Base-by-base conservation (phyloP, 1,140 invertebrate genomes). In the Alviniconcha marisindica region DNA sequence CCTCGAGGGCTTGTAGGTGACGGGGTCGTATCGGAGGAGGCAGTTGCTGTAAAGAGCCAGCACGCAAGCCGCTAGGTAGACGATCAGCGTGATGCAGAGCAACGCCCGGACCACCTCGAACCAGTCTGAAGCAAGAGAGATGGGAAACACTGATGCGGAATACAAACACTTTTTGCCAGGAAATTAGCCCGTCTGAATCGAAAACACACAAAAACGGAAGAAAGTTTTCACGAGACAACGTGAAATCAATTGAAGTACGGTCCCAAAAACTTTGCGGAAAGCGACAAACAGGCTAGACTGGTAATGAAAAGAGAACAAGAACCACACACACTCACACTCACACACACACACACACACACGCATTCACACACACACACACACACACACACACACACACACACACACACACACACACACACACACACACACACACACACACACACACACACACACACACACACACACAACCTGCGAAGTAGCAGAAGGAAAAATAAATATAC, bases 21-120 rank as follows among this genome's bases (percentile, higher is more conserved):
- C 40, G 21, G 78, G 78, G 56, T 80, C 78, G 21, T 28, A 80
- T 2, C 69, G 42, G 36, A 48, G 38, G 44, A 80, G 56, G 12
- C 56, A 80, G 56, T 80, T 80, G 78, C 69, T 60, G 60, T 80
- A 80, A 36, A 80, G 3, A 10, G 60, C 78, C 78, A 69, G 14
- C 36, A 44, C 78, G 38, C 78, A 80, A 31, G 78, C 78, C 12
- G 56, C 33, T 2, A 80, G 12, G 60, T 80, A 80, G 1, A 69
- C 40, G 38, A 80, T 80, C n/a, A 80, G 56, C 2, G 60, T 60
- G 4, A 80, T 42, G 56, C 78, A 80, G 56, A 66, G 38, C 18
- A 80, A n/a, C 36, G 60, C 78, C 3, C 78, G 78, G 36, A 80
- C 78, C 21, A 48, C 38, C 40, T 80, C 78, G 21, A 80, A 80